These are phyloP conservation scores for Lycaon pictus DNA, from an alignment of 2,113 vertebrate genomes.

Conservation along the genomic window DNA sequence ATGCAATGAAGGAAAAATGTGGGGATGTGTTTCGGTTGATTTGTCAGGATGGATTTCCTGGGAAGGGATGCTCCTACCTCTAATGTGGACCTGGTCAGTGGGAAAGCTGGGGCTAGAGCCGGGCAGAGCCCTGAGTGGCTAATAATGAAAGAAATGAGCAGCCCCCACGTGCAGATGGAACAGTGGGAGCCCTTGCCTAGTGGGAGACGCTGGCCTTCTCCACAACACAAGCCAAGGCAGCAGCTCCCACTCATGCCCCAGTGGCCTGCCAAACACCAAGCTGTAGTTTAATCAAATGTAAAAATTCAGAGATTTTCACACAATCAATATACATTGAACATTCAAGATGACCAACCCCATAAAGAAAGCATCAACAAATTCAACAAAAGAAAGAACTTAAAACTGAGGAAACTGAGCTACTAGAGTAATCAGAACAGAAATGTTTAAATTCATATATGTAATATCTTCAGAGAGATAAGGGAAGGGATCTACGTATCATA, in stretches of 20 bases:
- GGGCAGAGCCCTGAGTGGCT: background rate
- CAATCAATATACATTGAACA: background rate
- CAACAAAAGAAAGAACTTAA: background rate
- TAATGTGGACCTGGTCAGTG: background rate
- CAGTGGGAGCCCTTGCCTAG: background rate
- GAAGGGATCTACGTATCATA: background rate
- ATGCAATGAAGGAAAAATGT: background rate
- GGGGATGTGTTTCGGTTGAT: background rate
- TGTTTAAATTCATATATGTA: background rate
- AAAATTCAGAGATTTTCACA: background rate
- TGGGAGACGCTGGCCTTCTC: background rate
- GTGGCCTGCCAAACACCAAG: background rate
- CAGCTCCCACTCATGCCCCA: fast-evolving
- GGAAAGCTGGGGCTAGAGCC: background rate
- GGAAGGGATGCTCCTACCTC: background rate
- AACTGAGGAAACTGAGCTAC: background rate
- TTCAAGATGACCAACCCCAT: background rate
- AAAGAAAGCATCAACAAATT: background rate
- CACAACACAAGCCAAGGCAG: background rate
- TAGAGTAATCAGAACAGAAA: background rate
- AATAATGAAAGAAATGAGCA: background rate
- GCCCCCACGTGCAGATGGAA: background rate
- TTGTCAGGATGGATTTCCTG: background rate
- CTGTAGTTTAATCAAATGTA: background rate
- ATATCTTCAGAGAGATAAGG: background rate